These are phyloP conservation scores for Ellobium chinense DNA, from an alignment of 2,888 invertebrate species.

Conservation along the genomic window DNA sequence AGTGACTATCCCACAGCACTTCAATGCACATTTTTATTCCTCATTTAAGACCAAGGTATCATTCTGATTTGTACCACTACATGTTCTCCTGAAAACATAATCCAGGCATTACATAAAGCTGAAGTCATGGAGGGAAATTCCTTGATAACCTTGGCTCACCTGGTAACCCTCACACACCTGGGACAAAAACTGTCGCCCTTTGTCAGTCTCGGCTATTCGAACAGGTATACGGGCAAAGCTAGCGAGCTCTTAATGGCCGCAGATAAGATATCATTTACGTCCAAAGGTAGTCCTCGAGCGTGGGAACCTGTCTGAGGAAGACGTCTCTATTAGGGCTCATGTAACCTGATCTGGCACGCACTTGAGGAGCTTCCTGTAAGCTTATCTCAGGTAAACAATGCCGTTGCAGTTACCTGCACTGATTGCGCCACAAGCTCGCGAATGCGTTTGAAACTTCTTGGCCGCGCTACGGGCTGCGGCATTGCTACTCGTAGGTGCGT, in stretches of 20 bases:
- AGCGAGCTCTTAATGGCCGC: background rate
- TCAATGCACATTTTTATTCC: too few relatives aligned
- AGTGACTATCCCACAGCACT: too few relatives aligned
- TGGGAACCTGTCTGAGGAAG: background rate
- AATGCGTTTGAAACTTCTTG: background rate
- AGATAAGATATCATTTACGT: constrained; percentile 13
- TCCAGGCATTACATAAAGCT: too few relatives aligned
- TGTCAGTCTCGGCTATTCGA: background rate
- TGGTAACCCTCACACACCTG: background rate
- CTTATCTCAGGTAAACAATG: constrained; percentile 11
- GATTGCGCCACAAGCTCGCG: too few relatives aligned
- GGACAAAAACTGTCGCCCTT: background rate
- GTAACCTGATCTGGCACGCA: background rate
- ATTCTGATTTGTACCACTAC: too few relatives aligned
- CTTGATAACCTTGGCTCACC: too few relatives aligned
- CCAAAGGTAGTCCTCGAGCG: background rate
- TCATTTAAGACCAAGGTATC: too few relatives aligned
- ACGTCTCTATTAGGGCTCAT: background rate
- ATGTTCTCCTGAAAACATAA: too few relatives aligned
- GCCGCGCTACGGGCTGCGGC: background rate
- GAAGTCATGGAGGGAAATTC: too few relatives aligned
- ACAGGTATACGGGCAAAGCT: background rate
- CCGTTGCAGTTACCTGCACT: background rate
- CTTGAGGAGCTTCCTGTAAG: background rate
- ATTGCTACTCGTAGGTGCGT: too few relatives aligned